Evolutionary conservation across 1,140 invertebrate species (phyloP).

Genomic region (Heliconius melpomene): DNA sequence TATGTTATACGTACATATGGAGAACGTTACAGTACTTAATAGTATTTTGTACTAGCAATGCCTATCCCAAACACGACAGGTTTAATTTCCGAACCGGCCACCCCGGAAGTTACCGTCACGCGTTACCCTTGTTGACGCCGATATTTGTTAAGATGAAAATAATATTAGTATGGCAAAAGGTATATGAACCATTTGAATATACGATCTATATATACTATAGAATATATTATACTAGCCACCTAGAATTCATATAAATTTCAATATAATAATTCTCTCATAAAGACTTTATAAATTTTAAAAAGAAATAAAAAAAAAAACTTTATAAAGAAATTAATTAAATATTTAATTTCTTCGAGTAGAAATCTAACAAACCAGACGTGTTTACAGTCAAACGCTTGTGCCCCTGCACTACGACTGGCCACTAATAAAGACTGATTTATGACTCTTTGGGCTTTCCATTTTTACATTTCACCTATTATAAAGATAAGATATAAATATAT

Average conservation of each 20-base stretch:
- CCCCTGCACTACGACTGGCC: too few species aligned
- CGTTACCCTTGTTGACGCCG: conserved; percentile 39
- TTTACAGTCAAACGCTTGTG: too few species aligned
- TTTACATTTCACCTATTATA: not conserved
- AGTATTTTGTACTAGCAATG: not conserved
- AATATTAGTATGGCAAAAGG: not conserved
- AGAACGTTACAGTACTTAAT: not conserved
- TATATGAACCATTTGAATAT: not conserved
- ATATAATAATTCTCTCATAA: not conserved
- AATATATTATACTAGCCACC: not conserved
- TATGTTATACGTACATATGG: not conserved
- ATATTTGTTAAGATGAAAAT: conserved; percentile 3
- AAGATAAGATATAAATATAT: not conserved
- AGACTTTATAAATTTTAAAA: too few species aligned
- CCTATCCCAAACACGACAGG: conserved; percentile 33
- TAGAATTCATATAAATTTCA: not conserved
- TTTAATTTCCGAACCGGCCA: conserved; percentile 56
- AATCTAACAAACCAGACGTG: too few species aligned
- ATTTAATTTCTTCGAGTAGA: too few species aligned
- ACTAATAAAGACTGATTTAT: not conserved
- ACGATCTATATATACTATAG: not conserved
- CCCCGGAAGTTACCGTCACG: conserved; percentile 49
- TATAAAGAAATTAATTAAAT: too few species aligned
- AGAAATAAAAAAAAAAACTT: too few species aligned
- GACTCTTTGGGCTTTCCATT: too few species aligned